These are phyloP conservation scores for Scaptomyza caliginosa DNA, from an alignment of 2,888 invertebrate genomes.

Conservation along the genomic window DNA sequence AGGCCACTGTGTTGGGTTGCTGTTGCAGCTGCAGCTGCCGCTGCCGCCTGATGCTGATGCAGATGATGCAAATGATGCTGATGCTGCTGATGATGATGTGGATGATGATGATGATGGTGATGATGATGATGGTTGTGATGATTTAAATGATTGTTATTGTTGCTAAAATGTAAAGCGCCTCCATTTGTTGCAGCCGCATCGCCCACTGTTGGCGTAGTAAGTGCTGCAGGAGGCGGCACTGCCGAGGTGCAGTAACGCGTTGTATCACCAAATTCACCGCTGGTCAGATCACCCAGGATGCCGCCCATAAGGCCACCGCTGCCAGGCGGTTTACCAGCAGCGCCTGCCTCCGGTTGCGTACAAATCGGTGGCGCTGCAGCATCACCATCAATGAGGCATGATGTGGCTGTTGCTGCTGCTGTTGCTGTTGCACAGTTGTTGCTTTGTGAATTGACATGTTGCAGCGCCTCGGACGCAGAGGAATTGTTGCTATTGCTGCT, in stretches of 20 bases:
- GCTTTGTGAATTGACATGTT: constrained; percentile 79
- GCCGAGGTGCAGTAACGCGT: constrained; percentile 82
- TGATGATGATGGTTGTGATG: constrained; percentile 58
- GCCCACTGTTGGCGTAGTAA: constrained; percentile 1
- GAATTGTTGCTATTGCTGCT: constrained; percentile 56
- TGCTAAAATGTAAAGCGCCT: constrained; percentile 81
- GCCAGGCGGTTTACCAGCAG: constrained; percentile 75
- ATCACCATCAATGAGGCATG: constrained; percentile 79
- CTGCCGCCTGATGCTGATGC: constrained; percentile 28
- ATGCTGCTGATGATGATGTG: constrained; percentile 64
- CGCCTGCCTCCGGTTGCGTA: constrained; percentile 84
- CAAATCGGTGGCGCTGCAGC: constrained; percentile 82
- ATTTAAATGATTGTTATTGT: constrained; percentile 73
- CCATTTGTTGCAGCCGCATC: constrained; percentile 58
- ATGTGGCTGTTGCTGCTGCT: constrained; percentile 12
- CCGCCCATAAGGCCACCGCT: constrained; percentile 82
- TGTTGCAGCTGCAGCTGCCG: constrained; percentile 43
- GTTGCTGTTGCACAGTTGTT: constrained; percentile 32
- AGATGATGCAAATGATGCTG: constrained; percentile 62
- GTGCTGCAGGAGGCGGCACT: constrained; percentile 67
- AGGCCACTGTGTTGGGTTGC: constrained; percentile 78
- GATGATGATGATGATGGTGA: constrained; percentile 66
- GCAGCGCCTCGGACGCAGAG: constrained; percentile 50
- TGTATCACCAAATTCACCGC: constrained; percentile 83
- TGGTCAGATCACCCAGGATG: constrained; percentile 82